Evolutionary conservation across 2,888 invertebrate genomes (phyloP), one percentile per base, ranked within the genome.

Genomic region (Harpalus rufipes): DNA sequence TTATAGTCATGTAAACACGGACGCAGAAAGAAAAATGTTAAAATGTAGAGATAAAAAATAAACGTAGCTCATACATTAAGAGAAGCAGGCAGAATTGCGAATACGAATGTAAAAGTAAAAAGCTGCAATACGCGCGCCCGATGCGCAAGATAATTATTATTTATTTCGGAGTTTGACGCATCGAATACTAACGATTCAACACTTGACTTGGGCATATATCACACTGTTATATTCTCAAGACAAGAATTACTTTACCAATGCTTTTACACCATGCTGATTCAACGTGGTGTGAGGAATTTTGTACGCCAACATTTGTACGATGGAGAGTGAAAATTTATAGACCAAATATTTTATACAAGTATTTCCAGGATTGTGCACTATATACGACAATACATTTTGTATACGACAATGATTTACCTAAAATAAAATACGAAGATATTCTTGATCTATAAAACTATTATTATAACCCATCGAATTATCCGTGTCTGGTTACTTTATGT

Each of bases 81-180:
- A 18, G 21, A 32, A 32, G 32, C 32, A 32, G 32, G 3, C 32
- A n/a, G 68, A 14, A 10, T 59, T 3, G 59, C 68, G 39, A 68
- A 68, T 68, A 14, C 68, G 39, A 68, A 68, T 68, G 32, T 39
- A 74, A 74, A 74, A 74, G 8, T 74, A 10, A 74, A 21, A 63
- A 61, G n/a, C 25, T 63, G 21, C 63, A 68, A 68, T 68, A 78
- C 56, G 44, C 21, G 41, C 44, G 63, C 65, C 81, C 44, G 81
- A 81, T 81, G 65, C 68, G 56, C 21, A n/a, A 81, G 81, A 81
- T 81, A 81, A 81, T 81, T 68, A 81, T 81, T 81, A 81, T 81
- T 81, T 81, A 79, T 79, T 59, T 18, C 58, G 59, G 32, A 80
- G 65, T 81, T 81, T 51, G 68, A 65, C 68, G 51, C 65, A 51